Percentiles rank a stretch among this genome's conserved stretches.
Evolutionary conservation across 2,113 vertebrate genomes (phyloP).

Genomic region (Felis catus): F.catus_Fca126_mat1.0 CM031424.1:35343501-35344000

Average conservation of each 20-base stretch:
- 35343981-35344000: not conserved
- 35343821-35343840: too few species aligned
- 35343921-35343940: not conserved
- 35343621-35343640: not conserved
- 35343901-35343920: not conserved
- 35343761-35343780: too few species aligned
- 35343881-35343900: too few species aligned
- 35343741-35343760: too few species aligned
- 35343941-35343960: not conserved
- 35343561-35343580: not conserved
- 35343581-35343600: not conserved
- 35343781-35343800: too few species aligned
- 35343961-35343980: not conserved
- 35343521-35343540: not conserved
- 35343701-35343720: too few species aligned
- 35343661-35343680: not conserved
- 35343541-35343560: constrained; percentile 12
- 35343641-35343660: not conserved
- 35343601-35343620: not conserved
- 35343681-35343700: too few species aligned
- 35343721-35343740: too few species aligned
- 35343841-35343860: too few species aligned
- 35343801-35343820: too few species aligned
- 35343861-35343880: too few species aligned
- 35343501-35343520: constrained; percentile 48